These are phyloP conservation scores for Amiota minor DNA, from an alignment of 2,888 invertebrate species.

Conservation along the genomic window DNA sequence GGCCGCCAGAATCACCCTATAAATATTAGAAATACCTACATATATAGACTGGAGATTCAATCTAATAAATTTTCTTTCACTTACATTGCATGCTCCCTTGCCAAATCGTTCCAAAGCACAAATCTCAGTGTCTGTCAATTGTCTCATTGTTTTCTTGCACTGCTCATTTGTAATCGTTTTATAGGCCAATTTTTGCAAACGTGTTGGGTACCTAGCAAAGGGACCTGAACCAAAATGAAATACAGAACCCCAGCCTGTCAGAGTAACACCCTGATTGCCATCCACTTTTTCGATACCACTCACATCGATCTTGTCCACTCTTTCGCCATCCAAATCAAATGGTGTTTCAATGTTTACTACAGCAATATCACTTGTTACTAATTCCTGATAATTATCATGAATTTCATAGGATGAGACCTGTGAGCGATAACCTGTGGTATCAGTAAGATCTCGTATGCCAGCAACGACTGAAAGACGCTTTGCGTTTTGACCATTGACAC, in stretches of 20 bases:
- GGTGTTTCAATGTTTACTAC: slow-evolving; percentile 66
- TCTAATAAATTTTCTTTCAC: slow-evolving; percentile 36
- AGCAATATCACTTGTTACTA: slow-evolving; percentile 71
- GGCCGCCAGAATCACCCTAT: slow-evolving; percentile 73
- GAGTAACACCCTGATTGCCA: slow-evolving; percentile 59
- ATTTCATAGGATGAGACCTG: slow-evolving; percentile 64
- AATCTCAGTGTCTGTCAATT: slow-evolving; percentile 71
- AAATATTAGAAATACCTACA: not conserved
- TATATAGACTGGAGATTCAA: not conserved
- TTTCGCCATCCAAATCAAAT: slow-evolving; percentile 61
- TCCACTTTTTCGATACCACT: slow-evolving; percentile 60
- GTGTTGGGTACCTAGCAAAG: slow-evolving; percentile 65
- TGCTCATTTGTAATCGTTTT: slow-evolving; percentile 65
- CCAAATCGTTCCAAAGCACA: slow-evolving; percentile 70
- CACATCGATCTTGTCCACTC: slow-evolving; percentile 73
- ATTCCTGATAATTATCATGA: slow-evolving; percentile 68
- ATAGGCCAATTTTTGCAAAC: slow-evolving; percentile 66
- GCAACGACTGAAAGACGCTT: slow-evolving; percentile 62
- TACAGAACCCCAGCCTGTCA: slow-evolving; percentile 72
- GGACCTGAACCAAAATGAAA: slow-evolving; percentile 68
- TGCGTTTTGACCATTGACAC: slow-evolving; percentile 68
- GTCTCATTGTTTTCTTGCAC: slow-evolving; percentile 63
- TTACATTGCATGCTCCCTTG: slow-evolving; percentile 72
- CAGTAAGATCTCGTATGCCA: slow-evolving; percentile 62
- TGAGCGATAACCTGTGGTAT: slow-evolving; percentile 58